A percentile compares a stretch with the other conserved stretches of the same genome.
Conservation (phyloP, 2,113 vertebrate species). For the Neodontobutis hainanensis region DNA sequence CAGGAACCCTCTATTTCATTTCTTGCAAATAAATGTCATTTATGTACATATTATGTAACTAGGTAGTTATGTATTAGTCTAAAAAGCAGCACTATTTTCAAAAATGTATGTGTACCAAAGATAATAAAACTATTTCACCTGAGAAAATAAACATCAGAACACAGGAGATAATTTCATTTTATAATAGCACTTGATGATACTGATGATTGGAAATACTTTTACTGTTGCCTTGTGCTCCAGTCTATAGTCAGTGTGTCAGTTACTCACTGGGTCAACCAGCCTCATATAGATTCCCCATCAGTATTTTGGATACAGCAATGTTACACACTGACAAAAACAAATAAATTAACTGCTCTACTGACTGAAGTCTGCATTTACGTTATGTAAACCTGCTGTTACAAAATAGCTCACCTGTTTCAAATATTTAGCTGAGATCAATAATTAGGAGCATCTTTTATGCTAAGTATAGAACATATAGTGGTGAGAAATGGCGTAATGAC, state of each 20-base stretch:
- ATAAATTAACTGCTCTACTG: constrained; percentile 37
- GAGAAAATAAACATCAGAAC: constrained; percentile 1
- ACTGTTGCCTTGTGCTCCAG: constrained; percentile 15
- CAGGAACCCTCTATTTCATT: too few relatives aligned
- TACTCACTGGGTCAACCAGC: constrained; percentile 46
- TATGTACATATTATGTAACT: too few relatives aligned
- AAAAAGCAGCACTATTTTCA: neutral
- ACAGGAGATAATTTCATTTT: neutral
- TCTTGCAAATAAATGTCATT: too few relatives aligned
- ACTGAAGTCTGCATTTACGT: constrained; percentile 50
- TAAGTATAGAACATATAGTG: constrained; percentile 42
- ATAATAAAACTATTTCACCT: too few relatives aligned
- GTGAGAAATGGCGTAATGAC: constrained; percentile 42
- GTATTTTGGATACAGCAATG: constrained; percentile 17
- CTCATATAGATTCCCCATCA: constrained; percentile 41
- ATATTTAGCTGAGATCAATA: constrained; percentile 69
- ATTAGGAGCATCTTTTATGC: constrained; percentile 44
- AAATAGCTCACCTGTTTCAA: constrained; percentile 62
- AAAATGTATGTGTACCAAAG: neutral
- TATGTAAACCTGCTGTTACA: constrained; percentile 69
- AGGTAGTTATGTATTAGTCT: too few relatives aligned
- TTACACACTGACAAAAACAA: constrained; percentile 49
- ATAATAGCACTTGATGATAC: constrained; percentile 16
- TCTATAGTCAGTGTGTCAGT: constrained; percentile 22
- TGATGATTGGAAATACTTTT: constrained; percentile 17